Evolutionary conservation across 2,113 vertebrate genomes (phyloP).

Genomic region (Oryzias celebensis): DNA sequence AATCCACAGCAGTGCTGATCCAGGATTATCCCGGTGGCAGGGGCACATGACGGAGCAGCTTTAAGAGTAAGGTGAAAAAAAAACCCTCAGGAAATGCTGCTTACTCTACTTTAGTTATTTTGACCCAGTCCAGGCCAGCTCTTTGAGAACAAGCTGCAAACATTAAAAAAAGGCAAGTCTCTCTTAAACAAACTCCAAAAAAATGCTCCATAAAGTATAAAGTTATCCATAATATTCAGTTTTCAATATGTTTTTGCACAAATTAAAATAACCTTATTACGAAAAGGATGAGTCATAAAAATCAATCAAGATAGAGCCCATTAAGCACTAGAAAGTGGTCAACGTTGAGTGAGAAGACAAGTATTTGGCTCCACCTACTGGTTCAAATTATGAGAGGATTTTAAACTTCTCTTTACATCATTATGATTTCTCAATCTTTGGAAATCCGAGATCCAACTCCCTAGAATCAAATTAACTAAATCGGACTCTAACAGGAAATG

Average conservation of each 20-base stretch:
- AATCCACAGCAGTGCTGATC: conserved; percentile 38
- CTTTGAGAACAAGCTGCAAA: too few relatives aligned
- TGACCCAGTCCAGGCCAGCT: too few relatives aligned
- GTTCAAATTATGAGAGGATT: not conserved
- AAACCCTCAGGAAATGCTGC: not conserved
- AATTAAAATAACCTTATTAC: too few relatives aligned
- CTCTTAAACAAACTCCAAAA: too few relatives aligned
- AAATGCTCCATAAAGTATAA: too few relatives aligned
- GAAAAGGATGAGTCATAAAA: too few relatives aligned
- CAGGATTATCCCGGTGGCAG: conserved; percentile 40
- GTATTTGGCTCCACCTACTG: conserved; percentile 27
- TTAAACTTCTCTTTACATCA: conserved; percentile 33
- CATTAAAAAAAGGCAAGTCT: too few relatives aligned
- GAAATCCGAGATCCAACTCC: conserved; percentile 6
- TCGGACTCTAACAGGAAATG: not conserved
- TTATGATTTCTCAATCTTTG: conserved; percentile 11
- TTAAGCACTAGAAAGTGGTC: not conserved
- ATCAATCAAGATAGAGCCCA: too few relatives aligned
- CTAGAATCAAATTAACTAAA: not conserved
- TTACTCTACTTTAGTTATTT: too few relatives aligned
- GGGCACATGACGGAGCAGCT: conserved; percentile 36
- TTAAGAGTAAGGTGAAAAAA: conserved; percentile 4
- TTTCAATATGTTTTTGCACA: too few relatives aligned
- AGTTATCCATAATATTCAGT: too few relatives aligned
- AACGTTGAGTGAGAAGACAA: not conserved